Evolutionary conservation across 1,140 invertebrate genomes (phyloP).

Genomic region (Chymomyza costata): DNA sequence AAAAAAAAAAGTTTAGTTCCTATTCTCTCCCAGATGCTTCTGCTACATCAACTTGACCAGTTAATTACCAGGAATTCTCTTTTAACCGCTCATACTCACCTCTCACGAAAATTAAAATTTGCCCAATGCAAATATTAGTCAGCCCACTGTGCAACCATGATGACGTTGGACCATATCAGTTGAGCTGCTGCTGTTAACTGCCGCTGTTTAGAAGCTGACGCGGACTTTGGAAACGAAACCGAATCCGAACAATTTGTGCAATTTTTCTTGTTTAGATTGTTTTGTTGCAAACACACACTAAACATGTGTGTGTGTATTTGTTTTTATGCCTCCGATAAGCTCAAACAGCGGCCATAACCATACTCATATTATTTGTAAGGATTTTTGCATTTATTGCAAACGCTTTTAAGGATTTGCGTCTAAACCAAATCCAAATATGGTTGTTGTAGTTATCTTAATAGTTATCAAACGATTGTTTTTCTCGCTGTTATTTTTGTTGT

Average conservation of each 20-base stretch:
- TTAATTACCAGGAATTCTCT: no score
- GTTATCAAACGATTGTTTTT: slow-evolving; percentile 59
- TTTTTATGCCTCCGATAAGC: slow-evolving; percentile 68
- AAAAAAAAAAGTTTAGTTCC: no score
- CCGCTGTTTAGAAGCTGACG: slow-evolving; percentile 38
- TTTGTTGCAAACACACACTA: slow-evolving; percentile 21
- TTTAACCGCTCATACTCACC: no score
- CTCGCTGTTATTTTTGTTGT: slow-evolving; percentile 8
- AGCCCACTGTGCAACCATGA: slow-evolving; percentile 38
- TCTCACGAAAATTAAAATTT: no score
- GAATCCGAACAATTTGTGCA: slow-evolving; percentile 65
- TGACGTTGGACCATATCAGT: slow-evolving; percentile 41
- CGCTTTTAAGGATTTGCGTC: slow-evolving; percentile 59
- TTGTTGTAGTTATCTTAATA: slow-evolving; percentile 64
- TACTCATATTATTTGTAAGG: slow-evolving; percentile 71
- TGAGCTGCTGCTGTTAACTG: slow-evolving; percentile 29
- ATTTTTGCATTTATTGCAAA: slow-evolving; percentile 70
- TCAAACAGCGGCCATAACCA: slow-evolving; percentile 60
- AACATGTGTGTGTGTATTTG: slow-evolving; percentile 35
- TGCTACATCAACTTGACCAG: no score
- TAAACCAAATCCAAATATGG: slow-evolving; percentile 44
- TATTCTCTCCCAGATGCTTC: no score
- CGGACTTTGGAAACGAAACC: slow-evolving; percentile 24
- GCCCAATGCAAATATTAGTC: background rate
- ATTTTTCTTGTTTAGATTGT: slow-evolving; percentile 72